phyloP scores from a whole-genome alignment of 2,113 vertebrate species.

The Phalacrocorax brasilianus region DNA sequence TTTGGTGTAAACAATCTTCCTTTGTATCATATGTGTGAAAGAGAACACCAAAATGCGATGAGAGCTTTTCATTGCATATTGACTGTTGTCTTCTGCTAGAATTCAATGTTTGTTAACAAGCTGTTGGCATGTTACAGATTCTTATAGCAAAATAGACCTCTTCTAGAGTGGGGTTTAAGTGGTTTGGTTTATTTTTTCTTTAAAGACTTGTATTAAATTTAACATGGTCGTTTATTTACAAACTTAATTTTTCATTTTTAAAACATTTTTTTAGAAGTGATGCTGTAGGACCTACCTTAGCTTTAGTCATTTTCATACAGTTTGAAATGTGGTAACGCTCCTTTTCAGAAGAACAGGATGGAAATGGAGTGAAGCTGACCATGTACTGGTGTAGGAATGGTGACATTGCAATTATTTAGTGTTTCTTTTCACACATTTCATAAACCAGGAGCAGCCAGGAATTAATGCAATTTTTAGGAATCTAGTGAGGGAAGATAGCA shows the following conservation, averaged over 20 bases:
- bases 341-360: background rate
- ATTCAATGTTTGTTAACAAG: background rate
- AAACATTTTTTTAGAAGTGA: background rate
- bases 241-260: background rate
- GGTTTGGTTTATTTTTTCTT: background rate
- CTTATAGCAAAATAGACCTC: background rate
- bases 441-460: background rate
- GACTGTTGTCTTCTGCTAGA: background rate
- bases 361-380: background rate
- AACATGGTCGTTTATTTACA: background rate
- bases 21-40: background rate
- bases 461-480: background rate
- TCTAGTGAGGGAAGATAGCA: background rate
- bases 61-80: background rate
- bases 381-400: rapidly evolving
- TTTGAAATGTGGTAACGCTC: background rate
- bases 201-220: background rate
- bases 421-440: background rate
- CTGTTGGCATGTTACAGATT: background rate
- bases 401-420: background rate
- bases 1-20: background rate
- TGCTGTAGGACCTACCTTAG: background rate
- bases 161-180: background rate
- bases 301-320: background rate
- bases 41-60: background rate